These are phyloP conservation scores for Ferdinandea cuprea DNA, from an alignment of 2,888 invertebrate species.

Conservation along the genomic window DNA sequence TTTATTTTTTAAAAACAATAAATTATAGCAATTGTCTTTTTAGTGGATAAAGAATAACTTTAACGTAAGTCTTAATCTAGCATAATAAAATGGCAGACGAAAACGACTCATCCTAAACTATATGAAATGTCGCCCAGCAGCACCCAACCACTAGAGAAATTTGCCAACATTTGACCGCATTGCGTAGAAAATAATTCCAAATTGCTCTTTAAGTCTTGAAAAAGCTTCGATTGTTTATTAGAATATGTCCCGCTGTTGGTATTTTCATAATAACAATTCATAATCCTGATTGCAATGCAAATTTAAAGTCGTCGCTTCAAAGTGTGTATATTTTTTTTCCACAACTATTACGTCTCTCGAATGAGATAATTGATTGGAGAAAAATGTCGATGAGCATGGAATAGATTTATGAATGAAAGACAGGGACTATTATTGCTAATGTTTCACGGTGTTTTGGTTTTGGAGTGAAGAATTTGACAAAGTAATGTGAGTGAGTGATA, in stretches of 20 bases:
- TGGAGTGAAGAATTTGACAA: too few relatives aligned
- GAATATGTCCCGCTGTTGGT: not conserved
- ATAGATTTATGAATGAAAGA: constrained; percentile 62
- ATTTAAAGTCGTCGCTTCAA: constrained; percentile 18
- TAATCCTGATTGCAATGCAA: not conserved
- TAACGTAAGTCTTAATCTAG: not conserved
- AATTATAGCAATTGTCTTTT: not conserved
- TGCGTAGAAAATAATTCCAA: constrained; percentile 53
- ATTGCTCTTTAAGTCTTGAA: constrained; percentile 3
- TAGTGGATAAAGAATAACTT: not conserved
- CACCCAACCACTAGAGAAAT: constrained; percentile 46
- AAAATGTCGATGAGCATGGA: constrained; percentile 24
- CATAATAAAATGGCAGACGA: constrained; percentile 8
- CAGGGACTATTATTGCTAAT: constrained; percentile 34
- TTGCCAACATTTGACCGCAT: constrained; percentile 72
- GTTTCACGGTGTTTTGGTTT: too few relatives aligned
- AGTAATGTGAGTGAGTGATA: too few relatives aligned
- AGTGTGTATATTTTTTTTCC: not conserved
- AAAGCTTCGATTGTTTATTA: constrained; percentile 1
- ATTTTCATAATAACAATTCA: not conserved
- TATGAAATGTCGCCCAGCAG: not conserved
- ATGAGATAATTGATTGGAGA: constrained; percentile 60
- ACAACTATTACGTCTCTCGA: constrained; percentile 49
- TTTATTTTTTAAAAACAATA: not conserved
- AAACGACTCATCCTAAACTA: constrained; percentile 16